Evolutionary conservation across 37 sponge, comb jelly and placozoan species (phyloP).

Genomic region (Cladorhizidae sp.): DNA sequence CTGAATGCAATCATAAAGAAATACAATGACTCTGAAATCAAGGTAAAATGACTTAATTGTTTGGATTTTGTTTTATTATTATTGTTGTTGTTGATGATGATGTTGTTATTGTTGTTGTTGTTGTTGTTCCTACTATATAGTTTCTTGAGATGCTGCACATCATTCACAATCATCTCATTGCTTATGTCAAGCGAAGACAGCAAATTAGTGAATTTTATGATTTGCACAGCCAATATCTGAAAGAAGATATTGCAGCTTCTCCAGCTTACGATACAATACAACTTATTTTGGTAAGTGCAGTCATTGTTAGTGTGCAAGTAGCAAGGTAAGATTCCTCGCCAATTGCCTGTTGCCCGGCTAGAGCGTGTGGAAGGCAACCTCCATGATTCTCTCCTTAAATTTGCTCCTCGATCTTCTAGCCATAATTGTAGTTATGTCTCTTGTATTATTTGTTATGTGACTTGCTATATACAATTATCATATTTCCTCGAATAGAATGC

Average conservation of each 20-base stretch:
- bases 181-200: conserved; percentile 39
- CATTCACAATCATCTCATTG: conserved; percentile 31
- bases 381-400: no score
- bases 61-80: no score
- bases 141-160: conserved; percentile 18
- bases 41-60: conserved; percentile 30
- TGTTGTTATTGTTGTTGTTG: not conserved
- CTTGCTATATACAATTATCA: no score
- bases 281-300: conserved; percentile 34
- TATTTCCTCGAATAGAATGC: no score
- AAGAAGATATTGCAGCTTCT: conserved; percentile 19
- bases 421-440: no score
- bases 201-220: conserved; percentile 26
- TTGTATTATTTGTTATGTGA: no score
- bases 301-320: no score
- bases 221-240: conserved; percentile 18
- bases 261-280: conserved; percentile 12
- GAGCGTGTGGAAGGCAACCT: no score
- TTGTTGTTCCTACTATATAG: conserved; percentile 11
- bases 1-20: conserved; percentile 6
- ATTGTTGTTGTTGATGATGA: not conserved
- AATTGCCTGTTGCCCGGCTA: no score
- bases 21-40: conserved; percentile 15
- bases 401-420: no score
- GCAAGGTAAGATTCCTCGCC: no score